Evolutionary conservation across 2,113 vertebrate species (phyloP).

Genomic region (Trogon surrucura): DNA sequence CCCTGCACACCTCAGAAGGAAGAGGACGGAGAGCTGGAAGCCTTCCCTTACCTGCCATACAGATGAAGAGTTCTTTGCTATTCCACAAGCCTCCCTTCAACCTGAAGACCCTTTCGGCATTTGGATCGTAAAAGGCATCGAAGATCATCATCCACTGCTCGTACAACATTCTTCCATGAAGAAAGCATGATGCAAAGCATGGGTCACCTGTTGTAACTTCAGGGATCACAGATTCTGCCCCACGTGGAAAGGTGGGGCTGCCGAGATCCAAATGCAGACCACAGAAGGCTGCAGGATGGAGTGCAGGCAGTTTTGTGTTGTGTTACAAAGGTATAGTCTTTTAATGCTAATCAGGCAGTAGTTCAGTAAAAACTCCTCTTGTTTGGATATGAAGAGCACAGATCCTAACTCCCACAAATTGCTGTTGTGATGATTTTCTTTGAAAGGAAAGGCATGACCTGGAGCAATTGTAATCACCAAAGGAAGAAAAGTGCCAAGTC

Average conservation of each 20-base stretch:
- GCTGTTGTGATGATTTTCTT: slow-evolving; percentile 9
- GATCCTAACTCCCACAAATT: neutral
- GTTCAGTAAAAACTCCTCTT: neutral
- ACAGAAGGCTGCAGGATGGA: neutral
- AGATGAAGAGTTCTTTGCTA: neutral
- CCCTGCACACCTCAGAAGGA: neutral
- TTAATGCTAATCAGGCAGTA: slow-evolving; percentile 7
- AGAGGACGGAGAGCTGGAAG: neutral
- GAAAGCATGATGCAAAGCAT: neutral
- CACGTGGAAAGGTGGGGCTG: neutral
- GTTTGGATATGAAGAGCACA: neutral
- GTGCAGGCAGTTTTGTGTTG: neutral
- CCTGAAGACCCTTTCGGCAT: neutral
- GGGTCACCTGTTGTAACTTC: neutral
- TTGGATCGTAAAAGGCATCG: neutral
- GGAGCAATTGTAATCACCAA: slow-evolving; percentile 4
- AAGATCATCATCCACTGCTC: neutral
- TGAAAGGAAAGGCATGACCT: slow-evolving; percentile 20
- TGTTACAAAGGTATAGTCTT: neutral
- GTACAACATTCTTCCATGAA: neutral
- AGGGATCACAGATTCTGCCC: neutral
- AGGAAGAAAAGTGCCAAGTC: slow-evolving; percentile 3
- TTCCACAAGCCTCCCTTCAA: neutral
- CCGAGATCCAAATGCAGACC: neutral
- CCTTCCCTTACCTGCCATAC: neutral